phyloP scores from a whole-genome alignment of 2,113 vertebrate genomes.

The Mionectes macconnelli region DNA sequence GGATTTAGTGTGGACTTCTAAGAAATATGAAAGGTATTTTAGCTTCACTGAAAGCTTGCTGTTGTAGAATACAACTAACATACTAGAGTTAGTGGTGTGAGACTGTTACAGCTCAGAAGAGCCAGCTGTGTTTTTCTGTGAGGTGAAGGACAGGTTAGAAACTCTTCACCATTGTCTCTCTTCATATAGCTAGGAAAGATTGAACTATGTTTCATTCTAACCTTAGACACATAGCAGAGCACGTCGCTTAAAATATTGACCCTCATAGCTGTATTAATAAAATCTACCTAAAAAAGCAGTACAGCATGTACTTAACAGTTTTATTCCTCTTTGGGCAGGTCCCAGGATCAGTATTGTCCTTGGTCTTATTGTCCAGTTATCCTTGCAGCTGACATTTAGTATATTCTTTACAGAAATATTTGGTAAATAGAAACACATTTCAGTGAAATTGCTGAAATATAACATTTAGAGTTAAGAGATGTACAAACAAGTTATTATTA shows the following conservation, averaged over 20 bases:
- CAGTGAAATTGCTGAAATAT: background rate
- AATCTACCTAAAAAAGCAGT: background rate
- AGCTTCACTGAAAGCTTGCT: background rate
- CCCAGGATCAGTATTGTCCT: background rate
- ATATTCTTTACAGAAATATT: background rate
- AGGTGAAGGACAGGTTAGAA: background rate
- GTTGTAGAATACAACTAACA: background rate
- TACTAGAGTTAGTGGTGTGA: background rate
- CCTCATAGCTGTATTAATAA: background rate
- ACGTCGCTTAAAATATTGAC: background rate
- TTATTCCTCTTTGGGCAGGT: background rate
- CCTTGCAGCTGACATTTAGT: background rate
- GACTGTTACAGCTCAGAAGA: background rate
- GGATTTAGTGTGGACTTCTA: background rate
- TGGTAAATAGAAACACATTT: background rate
- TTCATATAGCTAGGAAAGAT: background rate
- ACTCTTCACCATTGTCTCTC: background rate
- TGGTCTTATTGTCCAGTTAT: background rate
- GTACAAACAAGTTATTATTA: background rate
- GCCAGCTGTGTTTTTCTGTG: background rate
- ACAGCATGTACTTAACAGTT: fast-evolving
- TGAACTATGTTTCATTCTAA: background rate
- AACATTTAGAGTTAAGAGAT: background rate
- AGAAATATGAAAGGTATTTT: background rate
- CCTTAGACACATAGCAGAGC: background rate